Base-by-base conservation (phyloP, 2,888 invertebrate species). In the Silvanus unidentatus region DNA sequence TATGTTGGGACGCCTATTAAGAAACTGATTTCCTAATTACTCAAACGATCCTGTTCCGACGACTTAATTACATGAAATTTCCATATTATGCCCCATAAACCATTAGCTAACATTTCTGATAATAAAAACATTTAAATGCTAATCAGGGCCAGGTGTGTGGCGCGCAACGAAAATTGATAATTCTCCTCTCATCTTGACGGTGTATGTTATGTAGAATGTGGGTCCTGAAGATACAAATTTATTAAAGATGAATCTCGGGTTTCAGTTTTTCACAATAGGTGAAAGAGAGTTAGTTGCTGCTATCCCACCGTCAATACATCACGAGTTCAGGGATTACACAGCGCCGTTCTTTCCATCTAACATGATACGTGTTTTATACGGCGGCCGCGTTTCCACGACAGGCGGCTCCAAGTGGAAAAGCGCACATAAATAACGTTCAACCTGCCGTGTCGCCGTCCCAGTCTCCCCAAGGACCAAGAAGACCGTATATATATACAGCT, bases 371-470 rank as follows among this genome's bases (percentile, higher is more conserved):
- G 66, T 67, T 66, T 66, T 69, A 67, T 68, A 66, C 66, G 66
- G 62, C 58, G 59, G 57, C 59, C 59, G 59, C 60, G 57, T 62
- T 62, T 65, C 57, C 57, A 54, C 59, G 56, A 60, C 62, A 58
- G 59, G 59, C 57, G 55, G 63, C 59, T 61, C 63, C 63, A 63
- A 65, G 68, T 66, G 68, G 68, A 69, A 69, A 69, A 69, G 69
- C 66, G 64, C 57, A 64, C 67, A 71, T 72, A 72, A 72, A 72
- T 72, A 71, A 72, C 69, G 66, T 66, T 68, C 68, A 69, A 69
- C 65, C 66, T 68, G 69, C 61, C 66, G 64, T 63, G 63, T 60
- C 59, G 62, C 62, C 59, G 50, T 51, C 53, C 45, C 51, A 53
- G 51, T 52, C 46, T 48, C 53, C 51, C 53, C 50, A 47, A 49